Conservation (phyloP, 92 coral and sea anemone genomes). For the Scolanthus callimorphus region DNA sequence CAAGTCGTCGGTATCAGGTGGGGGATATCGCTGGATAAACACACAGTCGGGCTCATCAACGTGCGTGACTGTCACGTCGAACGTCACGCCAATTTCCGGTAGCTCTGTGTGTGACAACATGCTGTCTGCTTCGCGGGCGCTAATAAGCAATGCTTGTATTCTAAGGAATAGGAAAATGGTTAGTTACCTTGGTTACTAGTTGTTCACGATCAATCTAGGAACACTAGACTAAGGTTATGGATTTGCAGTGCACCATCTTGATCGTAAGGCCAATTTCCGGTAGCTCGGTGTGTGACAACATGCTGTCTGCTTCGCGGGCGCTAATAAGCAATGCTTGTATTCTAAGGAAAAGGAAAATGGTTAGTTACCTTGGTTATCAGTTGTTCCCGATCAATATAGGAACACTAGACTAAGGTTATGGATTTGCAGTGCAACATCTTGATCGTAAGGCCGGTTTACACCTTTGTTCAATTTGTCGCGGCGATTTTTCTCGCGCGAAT, state of each 20-base stretch:
- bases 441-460: too few species aligned
- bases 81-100: conserved; percentile 70
- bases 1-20: conserved; percentile 37
- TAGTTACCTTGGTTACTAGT: too few species aligned
- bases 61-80: conserved; percentile 93
- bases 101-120: conserved; percentile 70
- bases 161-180: conserved; percentile 15
- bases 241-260: too few species aligned
- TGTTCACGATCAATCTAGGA: too few species aligned
- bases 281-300: conserved; percentile 70
- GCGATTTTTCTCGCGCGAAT: too few species aligned
- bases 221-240: too few species aligned
- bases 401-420: too few species aligned
- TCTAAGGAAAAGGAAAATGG: conserved; percentile 18
- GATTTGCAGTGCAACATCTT: too few species aligned
- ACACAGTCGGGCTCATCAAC: conserved; percentile 76
- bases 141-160: conserved; percentile 63
- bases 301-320: conserved; percentile 64
- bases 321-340: conserved; percentile 66
- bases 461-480: too few species aligned
- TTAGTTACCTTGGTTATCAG: too few species aligned
- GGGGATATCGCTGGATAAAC: conserved; percentile 81
- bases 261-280: conserved; percentile 73
- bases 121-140: conserved; percentile 68
- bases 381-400: too few species aligned